These are phyloP conservation scores for Syngnathus scovelli DNA, from an alignment of 2,113 vertebrate species.

Conservation along the genomic window DNA sequence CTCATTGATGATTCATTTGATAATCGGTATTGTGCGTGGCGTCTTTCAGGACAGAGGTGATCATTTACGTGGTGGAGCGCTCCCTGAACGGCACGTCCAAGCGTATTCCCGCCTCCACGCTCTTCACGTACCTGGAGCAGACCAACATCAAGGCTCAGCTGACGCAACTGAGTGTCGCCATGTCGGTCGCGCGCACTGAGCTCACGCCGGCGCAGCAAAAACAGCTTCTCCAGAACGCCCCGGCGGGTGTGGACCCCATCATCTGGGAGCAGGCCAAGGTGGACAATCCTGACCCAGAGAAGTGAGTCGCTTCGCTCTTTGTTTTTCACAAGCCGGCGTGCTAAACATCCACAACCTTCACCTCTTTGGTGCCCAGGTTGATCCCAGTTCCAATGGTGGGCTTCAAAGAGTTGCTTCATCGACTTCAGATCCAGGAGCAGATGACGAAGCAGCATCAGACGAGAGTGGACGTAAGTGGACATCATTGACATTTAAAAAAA, in stretches of 20 bases:
- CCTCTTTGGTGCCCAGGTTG: conserved; percentile 67
- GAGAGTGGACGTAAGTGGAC: conserved; percentile 85
- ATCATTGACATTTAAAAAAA: background rate
- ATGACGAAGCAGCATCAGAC: conserved; percentile 98
- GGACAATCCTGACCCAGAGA: conserved; percentile 95
- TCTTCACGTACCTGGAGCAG: conserved; percentile 84
- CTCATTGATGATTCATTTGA: no score
- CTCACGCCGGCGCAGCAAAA: conserved; percentile 88
- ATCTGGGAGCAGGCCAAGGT: conserved; percentile 99
- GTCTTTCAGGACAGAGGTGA: conserved; percentile 84
- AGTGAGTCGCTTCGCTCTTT: conserved; percentile 68
- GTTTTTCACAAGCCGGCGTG: background rate
- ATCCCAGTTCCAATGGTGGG: conserved; percentile 98
- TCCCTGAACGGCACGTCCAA: conserved; percentile 91
- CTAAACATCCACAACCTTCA: no score
- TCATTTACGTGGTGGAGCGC: conserved; percentile 90
- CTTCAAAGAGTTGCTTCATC: conserved; percentile 87
- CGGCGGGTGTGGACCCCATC: conserved; percentile 95
- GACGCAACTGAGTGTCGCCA: conserved; percentile 83
- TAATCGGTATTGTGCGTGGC: background rate
- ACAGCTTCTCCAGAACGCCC: conserved; percentile 89
- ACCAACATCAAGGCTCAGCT: conserved; percentile 80
- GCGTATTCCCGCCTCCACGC: conserved; percentile 81
- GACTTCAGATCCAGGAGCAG: conserved; percentile 95
- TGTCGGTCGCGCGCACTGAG: conserved; percentile 83